A percentile compares a stretch with the other conserved stretches of the same genome.
Evolutionary conservation across 2,797 vertebrate species (phyloP).

Genomic region (Pelodytes ibericus): DNA sequence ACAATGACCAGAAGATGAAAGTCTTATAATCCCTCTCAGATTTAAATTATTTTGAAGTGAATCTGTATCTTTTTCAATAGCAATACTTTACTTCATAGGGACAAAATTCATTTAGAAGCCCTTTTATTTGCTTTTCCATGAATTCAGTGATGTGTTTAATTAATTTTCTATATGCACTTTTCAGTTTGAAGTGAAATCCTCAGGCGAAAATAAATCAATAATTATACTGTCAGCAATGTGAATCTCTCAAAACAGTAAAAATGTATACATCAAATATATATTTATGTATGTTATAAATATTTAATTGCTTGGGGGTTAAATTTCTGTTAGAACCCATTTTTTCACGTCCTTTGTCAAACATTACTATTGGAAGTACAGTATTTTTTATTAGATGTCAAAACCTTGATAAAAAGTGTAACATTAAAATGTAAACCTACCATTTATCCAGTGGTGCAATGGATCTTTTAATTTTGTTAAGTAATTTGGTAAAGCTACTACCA

Average conservation of each 20-base stretch:
- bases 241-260: neutral
- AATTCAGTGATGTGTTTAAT: neutral
- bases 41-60: slow-evolving; percentile 10
- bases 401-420: no score
- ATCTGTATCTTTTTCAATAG: slow-evolving; percentile 9
- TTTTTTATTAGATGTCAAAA: no score
- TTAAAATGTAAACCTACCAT: no score
- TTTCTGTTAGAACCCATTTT: no score
- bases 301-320: no score
- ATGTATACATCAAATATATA: no score
- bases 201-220: neutral
- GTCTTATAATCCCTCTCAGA: slow-evolving; percentile 19
- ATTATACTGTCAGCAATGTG: neutral
- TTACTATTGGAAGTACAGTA: no score
- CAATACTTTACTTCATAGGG: slow-evolving; percentile 1
- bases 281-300: no score
- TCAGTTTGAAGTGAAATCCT: neutral
- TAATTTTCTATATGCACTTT: neutral
- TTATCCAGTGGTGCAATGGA: no score
- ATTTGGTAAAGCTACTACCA: no score
- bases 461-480: no score
- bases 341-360: no score
- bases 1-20: slow-evolving; percentile 18
- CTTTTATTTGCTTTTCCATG: neutral
- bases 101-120: slow-evolving; percentile 36